Percentiles rank a stretch among this genome's conserved stretches.
phyloP scores from a whole-genome alignment of 2,797 vertebrate species.

The Chloroceryle inda region DNA sequence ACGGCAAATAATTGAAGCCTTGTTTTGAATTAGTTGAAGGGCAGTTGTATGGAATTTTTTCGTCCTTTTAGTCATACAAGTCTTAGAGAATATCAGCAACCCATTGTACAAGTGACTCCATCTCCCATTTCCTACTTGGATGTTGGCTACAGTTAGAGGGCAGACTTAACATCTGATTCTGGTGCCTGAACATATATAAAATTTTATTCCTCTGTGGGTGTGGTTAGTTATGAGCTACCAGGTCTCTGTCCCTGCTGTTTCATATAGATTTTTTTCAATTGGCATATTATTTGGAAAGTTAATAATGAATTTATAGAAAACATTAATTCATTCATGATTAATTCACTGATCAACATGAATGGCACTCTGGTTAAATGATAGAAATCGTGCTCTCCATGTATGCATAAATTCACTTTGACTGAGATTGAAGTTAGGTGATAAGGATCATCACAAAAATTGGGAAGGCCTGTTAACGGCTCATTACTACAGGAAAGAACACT shows the following conservation, averaged over 20 bases:
- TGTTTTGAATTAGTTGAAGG: background rate
- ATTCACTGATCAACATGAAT: background rate
- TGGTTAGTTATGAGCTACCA: background rate
- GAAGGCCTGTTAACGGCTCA: background rate
- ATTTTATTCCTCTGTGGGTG: background rate
- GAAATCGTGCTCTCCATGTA: background rate
- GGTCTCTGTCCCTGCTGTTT: background rate
- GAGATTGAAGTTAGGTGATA: background rate
- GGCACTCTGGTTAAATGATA: background rate
- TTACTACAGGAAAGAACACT: background rate
- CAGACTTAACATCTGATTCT: background rate
- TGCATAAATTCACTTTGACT: background rate
- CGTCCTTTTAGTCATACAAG: background rate
- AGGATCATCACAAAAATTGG: background rate
- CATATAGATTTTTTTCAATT: background rate
- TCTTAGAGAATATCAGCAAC: background rate
- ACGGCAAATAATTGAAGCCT: background rate
- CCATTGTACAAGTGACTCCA: background rate
- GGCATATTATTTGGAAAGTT: background rate
- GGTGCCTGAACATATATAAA: background rate
- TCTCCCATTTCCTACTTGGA: background rate
- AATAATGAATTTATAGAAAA: background rate
- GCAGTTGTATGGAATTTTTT: background rate
- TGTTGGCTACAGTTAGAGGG: background rate
- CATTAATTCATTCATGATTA: background rate